These are phyloP conservation scores for Caenorhabditis virilis DNA, from an alignment of 2,888 invertebrate genomes.

Conservation along the genomic window DNA sequence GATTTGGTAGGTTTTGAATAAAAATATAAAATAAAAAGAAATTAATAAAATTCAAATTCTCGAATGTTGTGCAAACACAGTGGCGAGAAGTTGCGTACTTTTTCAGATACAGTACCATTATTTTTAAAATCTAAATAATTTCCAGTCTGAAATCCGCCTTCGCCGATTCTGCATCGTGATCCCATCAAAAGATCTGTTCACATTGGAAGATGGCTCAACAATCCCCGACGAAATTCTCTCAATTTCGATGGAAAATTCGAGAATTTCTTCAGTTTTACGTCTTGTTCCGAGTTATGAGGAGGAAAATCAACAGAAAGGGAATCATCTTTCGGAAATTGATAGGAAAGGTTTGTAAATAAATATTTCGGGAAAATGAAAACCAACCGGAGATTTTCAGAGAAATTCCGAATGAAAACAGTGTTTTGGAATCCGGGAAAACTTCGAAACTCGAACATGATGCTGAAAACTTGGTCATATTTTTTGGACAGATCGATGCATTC, in stretches of 20 bases:
- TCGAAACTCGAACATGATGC: constrained; percentile 18
- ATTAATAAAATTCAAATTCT: too few species aligned
- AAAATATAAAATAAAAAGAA: too few species aligned
- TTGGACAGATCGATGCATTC: constrained; percentile 23
- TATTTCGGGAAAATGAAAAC: not conserved
- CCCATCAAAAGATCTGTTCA: constrained; percentile 13
- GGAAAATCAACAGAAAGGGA: not conserved
- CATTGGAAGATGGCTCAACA: constrained; percentile 9
- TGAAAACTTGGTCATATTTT: constrained; percentile 21
- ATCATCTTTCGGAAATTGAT: not conserved
- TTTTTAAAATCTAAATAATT: not conserved
- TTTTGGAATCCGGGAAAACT: constrained; percentile 22
- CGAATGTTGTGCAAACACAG: too few species aligned
- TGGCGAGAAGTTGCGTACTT: too few species aligned
- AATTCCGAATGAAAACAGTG: constrained; percentile 19
- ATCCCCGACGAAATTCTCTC: constrained; percentile 24
- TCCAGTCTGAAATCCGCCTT: constrained; percentile 9
- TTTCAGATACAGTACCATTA: too few species aligned
- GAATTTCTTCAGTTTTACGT: constrained; percentile 21
- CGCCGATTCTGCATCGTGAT: constrained; percentile 24
- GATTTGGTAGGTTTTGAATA: constrained; percentile 5
- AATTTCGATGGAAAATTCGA: constrained; percentile 32
- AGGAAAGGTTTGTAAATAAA: not conserved
- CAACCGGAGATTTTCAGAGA: constrained; percentile 11
- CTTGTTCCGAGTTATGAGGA: constrained; percentile 9